Percentiles rank a stretch among this genome's conserved stretches.
These are phyloP conservation scores for Dryococelus australis DNA, from an alignment of 2,888 invertebrate species.

Conservation along the genomic window DNA sequence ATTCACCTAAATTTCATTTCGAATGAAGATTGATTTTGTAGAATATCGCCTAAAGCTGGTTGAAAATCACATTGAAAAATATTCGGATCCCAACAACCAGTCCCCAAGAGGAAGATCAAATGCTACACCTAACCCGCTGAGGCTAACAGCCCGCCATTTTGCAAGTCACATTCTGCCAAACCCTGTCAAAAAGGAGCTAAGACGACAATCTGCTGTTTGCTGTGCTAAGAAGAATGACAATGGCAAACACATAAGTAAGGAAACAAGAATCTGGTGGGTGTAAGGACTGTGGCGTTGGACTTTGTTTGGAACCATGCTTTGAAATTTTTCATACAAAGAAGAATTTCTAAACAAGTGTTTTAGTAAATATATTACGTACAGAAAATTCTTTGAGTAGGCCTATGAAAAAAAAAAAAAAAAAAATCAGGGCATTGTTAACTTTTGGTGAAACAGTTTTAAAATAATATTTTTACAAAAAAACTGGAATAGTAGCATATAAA, in stretches of 20 bases:
- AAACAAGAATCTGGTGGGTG: slow-evolving; percentile 18
- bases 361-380: neutral
- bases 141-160: slow-evolving; percentile 23
- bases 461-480: too few relatives aligned
- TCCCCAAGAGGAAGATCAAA: slow-evolving; percentile 13
- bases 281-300: slow-evolving; percentile 5
- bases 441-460: too few relatives aligned
- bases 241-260: slow-evolving; percentile 9
- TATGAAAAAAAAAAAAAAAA: too few relatives aligned
- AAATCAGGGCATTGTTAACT: too few relatives aligned
- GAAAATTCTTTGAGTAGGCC: too few relatives aligned
- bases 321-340: neutral
- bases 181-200: neutral
- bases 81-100: slow-evolving; percentile 1
- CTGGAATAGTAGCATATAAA: too few relatives aligned
- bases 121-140: slow-evolving; percentile 4
- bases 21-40: slow-evolving; percentile 22
- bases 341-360: neutral
- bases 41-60: neutral
- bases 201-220: neutral
- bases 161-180: slow-evolving; percentile 11
- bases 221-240: slow-evolving; percentile 13
- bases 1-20: neutral
- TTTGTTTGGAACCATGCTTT: slow-evolving; percentile 20
- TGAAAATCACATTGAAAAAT: slow-evolving; percentile 21